Evolutionary conservation across 1,140 invertebrate species (phyloP), one percentile per base, ranked within the genome.

Genomic region (Telenomus remus): DNA sequence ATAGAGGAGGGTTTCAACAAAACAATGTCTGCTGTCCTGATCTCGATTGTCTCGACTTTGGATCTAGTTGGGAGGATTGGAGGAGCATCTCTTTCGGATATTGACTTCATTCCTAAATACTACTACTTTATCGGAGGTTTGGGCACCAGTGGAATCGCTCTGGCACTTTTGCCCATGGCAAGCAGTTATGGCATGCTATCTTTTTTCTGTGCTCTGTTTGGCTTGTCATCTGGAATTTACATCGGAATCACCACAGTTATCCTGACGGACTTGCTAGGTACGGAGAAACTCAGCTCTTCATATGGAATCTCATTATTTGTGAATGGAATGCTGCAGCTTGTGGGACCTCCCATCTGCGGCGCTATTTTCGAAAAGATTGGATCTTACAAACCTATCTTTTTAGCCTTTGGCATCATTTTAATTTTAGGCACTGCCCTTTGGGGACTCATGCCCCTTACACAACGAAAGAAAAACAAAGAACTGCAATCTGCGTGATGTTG

Each of bases 221-320:
- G 95, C 0, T 83, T 96, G 4, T 91, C 94, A 7, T 95, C 94
- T 0, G 95, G 95, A 12, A 91, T 93, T n/a, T 95, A 95, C 81
- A 93, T 95, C 0, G 95, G 95, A 11, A 92, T 95, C 0, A 95
- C 94, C 1, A 94, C 94, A 0, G 92, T 95, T 15, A 93, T 95
- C 0, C 94, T 96, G 92, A 93, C 94, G 0, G 94, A 96, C 82
- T 92, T 95, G 91, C 82, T 96, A 0, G 95, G 95, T 0, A 91
- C 92, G 0, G 94, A 96, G 76, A 89, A 93, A 14, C 81, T 96
- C 1, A 94, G 94, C 63, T 95, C 94, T 0, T 94, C 94, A 0
- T 96, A 95, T 75, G 94, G 94, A 4, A 94, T 96, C 12, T 94
- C 94, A 63, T 86, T 96, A 2, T 95, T 95, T 79, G 90, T 95